phyloP scores from a whole-genome alignment of 2,888 invertebrate genomes.

The Calliphora vomitoria region DNA sequence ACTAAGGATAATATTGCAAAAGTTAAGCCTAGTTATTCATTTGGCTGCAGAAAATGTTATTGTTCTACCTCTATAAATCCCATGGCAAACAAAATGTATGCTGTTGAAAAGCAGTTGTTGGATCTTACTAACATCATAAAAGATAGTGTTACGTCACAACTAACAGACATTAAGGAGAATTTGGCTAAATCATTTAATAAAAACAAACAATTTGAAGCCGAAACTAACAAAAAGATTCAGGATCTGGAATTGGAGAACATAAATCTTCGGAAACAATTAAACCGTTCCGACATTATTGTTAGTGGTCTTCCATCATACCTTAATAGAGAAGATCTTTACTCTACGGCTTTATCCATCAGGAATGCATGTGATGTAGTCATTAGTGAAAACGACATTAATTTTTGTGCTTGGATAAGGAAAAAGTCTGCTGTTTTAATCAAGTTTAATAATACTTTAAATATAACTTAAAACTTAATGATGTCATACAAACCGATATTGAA shows the following conservation, averaged over 20 bases:
- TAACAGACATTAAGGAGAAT: not conserved
- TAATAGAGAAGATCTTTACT: not conserved
- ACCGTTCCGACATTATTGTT: not conserved
- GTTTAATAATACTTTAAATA: constrained; percentile 5
- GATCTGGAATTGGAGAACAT: not conserved
- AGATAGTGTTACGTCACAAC: not conserved
- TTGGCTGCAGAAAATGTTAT: not conserved
- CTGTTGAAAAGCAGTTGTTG: not conserved
- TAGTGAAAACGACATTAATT: constrained; percentile 10
- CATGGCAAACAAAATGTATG: constrained; percentile 1
- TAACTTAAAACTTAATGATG: not conserved
- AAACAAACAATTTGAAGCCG: not conserved
- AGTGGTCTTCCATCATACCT: constrained; percentile 8
- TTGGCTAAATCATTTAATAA: not conserved
- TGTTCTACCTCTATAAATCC: not conserved
- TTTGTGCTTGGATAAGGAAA: constrained; percentile 10
- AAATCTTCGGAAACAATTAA: not conserved
- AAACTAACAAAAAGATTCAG: not conserved
- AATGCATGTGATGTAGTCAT: constrained; percentile 10
- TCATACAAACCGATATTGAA: not conserved
- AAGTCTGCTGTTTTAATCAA: constrained; percentile 13
- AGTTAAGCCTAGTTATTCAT: not conserved
- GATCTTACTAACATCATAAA: constrained; percentile 12
- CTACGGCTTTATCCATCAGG: not conserved
- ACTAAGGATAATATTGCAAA: not conserved